Evolutionary conservation across 2,888 invertebrate genomes (phyloP).

Genomic region (Muscina levida): DNA sequence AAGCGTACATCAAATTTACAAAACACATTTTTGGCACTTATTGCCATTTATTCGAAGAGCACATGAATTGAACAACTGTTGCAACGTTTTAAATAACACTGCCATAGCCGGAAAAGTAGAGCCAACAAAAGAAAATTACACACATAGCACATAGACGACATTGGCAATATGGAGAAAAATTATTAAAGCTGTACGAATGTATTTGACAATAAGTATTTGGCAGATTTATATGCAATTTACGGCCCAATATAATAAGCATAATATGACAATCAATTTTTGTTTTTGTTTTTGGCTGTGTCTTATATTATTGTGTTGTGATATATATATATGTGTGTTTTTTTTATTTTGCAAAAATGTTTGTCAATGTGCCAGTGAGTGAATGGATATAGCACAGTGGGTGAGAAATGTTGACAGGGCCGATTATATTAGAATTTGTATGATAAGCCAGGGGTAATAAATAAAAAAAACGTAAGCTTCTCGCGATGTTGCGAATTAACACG

Average conservation of each 20-base stretch:
- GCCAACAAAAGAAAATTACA: not conserved
- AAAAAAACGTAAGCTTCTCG: no score
- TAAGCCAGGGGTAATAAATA: no score
- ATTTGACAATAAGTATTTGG: slow-evolving; percentile 47
- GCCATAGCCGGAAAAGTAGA: not conserved
- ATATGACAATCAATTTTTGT: slow-evolving; percentile 58
- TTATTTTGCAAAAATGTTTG: slow-evolving; percentile 51
- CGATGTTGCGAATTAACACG: no score
- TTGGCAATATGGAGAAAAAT: not conserved
- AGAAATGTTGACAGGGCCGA: no score
- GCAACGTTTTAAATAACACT: slow-evolving; percentile 6
- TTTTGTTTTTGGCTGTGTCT: slow-evolving; percentile 37
- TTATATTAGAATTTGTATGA: no score
- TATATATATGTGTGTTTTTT: no score
- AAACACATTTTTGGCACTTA: slow-evolving; percentile 1
- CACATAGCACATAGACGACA: not conserved
- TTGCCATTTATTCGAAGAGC: not conserved
- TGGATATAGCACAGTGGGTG: no score
- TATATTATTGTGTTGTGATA: slow-evolving; percentile 50
- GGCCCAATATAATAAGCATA: slow-evolving; percentile 59
- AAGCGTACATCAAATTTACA: not conserved
- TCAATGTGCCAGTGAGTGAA: slow-evolving; percentile 53
- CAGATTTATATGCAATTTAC: slow-evolving; percentile 55
- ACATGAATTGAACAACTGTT: slow-evolving; percentile 14
- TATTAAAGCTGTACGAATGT: slow-evolving; percentile 11